A percentile compares a stretch with the other conserved stretches of the same genome.
Conservation (phyloP, 2,113 vertebrate species). For the Sturnus vulgaris region DNA sequence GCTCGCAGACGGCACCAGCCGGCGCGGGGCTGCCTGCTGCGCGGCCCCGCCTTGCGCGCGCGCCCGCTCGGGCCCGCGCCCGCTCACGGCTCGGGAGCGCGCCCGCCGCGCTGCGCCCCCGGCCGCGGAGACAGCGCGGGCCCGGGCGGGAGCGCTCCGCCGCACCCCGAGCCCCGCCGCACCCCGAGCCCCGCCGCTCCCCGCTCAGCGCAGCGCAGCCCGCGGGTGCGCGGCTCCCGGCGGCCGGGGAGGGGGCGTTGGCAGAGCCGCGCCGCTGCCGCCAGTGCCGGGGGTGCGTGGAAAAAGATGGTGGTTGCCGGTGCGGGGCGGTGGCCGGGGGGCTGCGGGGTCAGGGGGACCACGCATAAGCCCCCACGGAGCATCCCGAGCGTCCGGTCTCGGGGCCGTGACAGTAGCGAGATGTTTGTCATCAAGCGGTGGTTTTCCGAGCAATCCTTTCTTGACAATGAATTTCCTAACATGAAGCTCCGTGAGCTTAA, state of each 20-base stretch:
- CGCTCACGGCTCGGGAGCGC: not conserved
- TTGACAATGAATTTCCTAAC: not conserved
- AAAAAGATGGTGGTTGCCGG: not conserved
- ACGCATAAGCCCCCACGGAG: not conserved
- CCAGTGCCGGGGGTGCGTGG: not conserved
- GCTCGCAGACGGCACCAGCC: not conserved
- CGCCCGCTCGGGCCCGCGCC: not conserved
- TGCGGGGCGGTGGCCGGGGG: not conserved
- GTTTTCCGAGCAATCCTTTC: not conserved
- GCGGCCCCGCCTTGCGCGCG: not conserved
- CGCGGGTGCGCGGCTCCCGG: not conserved
- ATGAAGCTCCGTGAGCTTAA: not conserved
- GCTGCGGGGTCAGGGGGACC: not conserved
- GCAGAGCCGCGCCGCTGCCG: not conserved
- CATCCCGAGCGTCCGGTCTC: not conserved
- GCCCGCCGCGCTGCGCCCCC: not conserved
- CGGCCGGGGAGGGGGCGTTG: too few species aligned
- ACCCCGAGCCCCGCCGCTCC: too few species aligned
- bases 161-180: too few species aligned
- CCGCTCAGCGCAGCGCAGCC: not conserved
- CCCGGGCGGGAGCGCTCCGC: too few species aligned
- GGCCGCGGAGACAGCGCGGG: too few species aligned
- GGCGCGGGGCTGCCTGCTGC: not conserved
- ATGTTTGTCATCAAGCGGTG: fast-evolving
- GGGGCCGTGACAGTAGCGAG: not conserved